Evolutionary conservation across 2,888 invertebrate genomes (phyloP), one percentile per base, ranked within the genome.

Genomic region (Hesperia comma): DNA sequence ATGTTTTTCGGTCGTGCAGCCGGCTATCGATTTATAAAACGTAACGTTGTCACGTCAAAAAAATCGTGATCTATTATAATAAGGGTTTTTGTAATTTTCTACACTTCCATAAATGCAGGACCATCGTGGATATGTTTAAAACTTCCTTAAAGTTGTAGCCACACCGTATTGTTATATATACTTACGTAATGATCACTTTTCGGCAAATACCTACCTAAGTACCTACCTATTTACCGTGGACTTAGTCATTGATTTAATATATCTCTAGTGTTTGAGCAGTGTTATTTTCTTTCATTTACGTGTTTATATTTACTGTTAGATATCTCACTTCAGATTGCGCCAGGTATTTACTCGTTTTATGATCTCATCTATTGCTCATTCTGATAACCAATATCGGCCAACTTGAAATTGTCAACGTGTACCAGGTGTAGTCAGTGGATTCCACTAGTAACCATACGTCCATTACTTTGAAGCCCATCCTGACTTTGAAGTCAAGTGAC

Each of bases 361-460:
- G 90, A 90, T 86, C 88, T 90, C 90, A 90, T 84, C 84, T 80
- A 85, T 89, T 88, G 89, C 90, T 90, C 88, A 90, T 82, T 83
- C 81, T 69, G 67, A 70, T 69, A 68, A 70, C 63, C 68, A 63
- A 70, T 70, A 63, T 56, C 43, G 53, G 32, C 58, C 21, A 56
- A 26, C 57, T 58, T 58, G 51, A 61, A 67, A 68, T 62, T 63
- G 61, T 60, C 60, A 12, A 32, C 66, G 51, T 43, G 33, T 51
- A 40, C 33, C 15, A 57, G 2, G 14, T 46, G 46, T 17, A 12
- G 43, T 15, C 10, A 37, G 10, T 37, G 10, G 37, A 12, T 10
- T 37, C 37, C 10, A 8, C 10, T 8, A n/a, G n/a, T n/a, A n/a
- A n/a, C n/a, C n/a, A n/a, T n/a, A n/a, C n/a, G n/a, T n/a, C n/a